Conservation (phyloP, 1,140 invertebrate genomes). For the Idris sp. region DNA sequence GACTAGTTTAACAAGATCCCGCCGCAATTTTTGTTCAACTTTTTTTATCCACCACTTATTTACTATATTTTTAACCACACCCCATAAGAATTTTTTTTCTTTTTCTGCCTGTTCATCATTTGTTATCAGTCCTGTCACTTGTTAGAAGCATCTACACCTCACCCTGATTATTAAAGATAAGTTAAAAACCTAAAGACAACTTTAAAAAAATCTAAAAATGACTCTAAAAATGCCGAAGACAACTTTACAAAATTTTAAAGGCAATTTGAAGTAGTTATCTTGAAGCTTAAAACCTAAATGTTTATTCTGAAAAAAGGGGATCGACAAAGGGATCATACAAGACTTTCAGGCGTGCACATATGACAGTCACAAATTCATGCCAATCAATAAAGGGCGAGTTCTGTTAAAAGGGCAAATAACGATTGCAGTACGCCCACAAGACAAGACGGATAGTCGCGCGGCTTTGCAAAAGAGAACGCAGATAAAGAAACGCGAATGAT, state of each 20-base stretch:
- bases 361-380: conserved; percentile 48
- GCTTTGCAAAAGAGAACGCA: conserved; percentile 15
- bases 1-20: conserved; percentile 64
- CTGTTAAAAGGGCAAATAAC: conserved; percentile 25
- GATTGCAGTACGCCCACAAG: conserved; percentile 43
- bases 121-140: conserved; percentile 35
- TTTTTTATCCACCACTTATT: conserved; percentile 11
- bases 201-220: no score
- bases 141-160: conserved; percentile 24
- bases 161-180: no score
- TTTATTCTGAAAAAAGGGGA: no score
- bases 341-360: conserved; percentile 7
- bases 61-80: no score
- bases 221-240: no score
- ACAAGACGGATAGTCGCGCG: conserved; percentile 36
- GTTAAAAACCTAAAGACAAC: no score
- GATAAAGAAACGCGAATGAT: no score
- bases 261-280: no score
- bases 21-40: conserved; percentile 39
- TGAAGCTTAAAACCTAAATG: no score
- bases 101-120: conserved; percentile 27
- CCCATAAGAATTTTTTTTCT: conserved; percentile 14
- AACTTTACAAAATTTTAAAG: no score
- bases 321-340: no score
- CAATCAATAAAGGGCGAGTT: conserved; percentile 44